phyloP scores from a whole-genome alignment of 23 tunicate species.

The Aplidium turbinatum region DNA sequence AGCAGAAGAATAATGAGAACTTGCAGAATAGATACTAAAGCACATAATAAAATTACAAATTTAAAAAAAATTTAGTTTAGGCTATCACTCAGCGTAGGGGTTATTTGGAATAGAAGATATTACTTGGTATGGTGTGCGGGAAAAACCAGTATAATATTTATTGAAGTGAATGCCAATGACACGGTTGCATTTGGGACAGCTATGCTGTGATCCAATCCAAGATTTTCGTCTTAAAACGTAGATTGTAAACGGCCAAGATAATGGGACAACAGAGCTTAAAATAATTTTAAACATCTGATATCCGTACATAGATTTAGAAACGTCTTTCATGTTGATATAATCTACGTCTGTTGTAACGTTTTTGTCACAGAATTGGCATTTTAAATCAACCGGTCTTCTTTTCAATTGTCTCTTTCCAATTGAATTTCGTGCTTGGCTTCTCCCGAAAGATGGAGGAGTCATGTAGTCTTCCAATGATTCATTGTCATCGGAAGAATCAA shows the following conservation, averaged over 20 bases:
- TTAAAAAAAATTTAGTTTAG: too few relatives aligned
- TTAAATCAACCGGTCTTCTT: neutral
- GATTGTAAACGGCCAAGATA: neutral
- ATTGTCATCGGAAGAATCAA: too few relatives aligned
- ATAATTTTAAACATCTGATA: neutral
- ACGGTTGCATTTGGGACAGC: neutral
- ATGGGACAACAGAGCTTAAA: neutral
- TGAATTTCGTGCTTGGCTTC: too few relatives aligned
- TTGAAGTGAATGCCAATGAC: neutral
- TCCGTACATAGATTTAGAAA: neutral
- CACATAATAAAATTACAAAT: too few relatives aligned
- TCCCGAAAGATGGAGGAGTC: too few relatives aligned
- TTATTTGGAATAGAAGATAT: neutral
- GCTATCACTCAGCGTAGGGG: constrained; percentile 11
- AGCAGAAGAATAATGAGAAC: too few relatives aligned
- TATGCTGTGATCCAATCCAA: neutral
- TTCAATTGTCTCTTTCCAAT: too few relatives aligned
- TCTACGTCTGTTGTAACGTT: neutral
- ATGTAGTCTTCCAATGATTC: too few relatives aligned
- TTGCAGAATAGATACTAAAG: too few relatives aligned
- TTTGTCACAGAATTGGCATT: neutral
- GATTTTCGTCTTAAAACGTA: neutral
- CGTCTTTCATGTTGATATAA: neutral
- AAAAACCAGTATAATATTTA: neutral
- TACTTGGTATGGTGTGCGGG: neutral